These are phyloP conservation scores for Nymphalis urticae DNA, from an alignment of 2,888 invertebrate species.

Conservation along the genomic window DNA sequence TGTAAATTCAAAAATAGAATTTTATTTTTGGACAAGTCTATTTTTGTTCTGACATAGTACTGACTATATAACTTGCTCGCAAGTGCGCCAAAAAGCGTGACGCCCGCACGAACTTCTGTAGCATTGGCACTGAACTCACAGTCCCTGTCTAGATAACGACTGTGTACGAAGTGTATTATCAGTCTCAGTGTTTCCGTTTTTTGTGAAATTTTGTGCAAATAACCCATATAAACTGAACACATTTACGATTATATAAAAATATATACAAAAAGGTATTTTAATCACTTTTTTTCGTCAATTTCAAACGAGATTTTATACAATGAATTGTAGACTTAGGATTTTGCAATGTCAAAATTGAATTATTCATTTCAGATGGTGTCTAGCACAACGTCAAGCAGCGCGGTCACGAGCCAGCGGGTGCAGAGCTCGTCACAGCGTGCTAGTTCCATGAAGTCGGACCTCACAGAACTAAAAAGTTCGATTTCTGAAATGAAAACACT, in stretches of 20 bases:
- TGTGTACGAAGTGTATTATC: slow-evolving; percentile 52
- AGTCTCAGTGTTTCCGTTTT: slow-evolving; percentile 37
- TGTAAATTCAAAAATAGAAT: slow-evolving; percentile 29
- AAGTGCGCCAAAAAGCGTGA: slow-evolving; percentile 78
- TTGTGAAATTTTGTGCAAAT: slow-evolving; percentile 35
- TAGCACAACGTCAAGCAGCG: slow-evolving; percentile 83
- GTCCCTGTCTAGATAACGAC: slow-evolving; percentile 74
- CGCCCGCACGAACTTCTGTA: slow-evolving; percentile 66
- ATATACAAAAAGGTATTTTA: slow-evolving; percentile 3
- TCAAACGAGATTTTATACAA: neutral
- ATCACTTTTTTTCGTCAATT: neutral
- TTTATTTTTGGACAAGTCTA: slow-evolving; percentile 37
- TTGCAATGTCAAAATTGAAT: slow-evolving; percentile 5
- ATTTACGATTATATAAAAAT: neutral
- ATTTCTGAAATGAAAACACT: slow-evolving; percentile 93
- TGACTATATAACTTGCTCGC: slow-evolving; percentile 60
- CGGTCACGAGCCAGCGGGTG: slow-evolving; percentile 81
- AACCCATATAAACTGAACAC: neutral
- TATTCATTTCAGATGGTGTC: slow-evolving; percentile 64
- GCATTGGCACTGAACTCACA: slow-evolving; percentile 78
- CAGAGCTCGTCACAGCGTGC: slow-evolving; percentile 84
- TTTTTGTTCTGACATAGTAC: slow-evolving; percentile 58
- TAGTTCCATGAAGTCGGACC: slow-evolving; percentile 90
- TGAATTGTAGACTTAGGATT: neutral
- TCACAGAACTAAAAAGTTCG: slow-evolving; percentile 89